Evolutionary conservation across 2,113 vertebrate genomes (phyloP).

Genomic region (Hyla sarda): DNA sequence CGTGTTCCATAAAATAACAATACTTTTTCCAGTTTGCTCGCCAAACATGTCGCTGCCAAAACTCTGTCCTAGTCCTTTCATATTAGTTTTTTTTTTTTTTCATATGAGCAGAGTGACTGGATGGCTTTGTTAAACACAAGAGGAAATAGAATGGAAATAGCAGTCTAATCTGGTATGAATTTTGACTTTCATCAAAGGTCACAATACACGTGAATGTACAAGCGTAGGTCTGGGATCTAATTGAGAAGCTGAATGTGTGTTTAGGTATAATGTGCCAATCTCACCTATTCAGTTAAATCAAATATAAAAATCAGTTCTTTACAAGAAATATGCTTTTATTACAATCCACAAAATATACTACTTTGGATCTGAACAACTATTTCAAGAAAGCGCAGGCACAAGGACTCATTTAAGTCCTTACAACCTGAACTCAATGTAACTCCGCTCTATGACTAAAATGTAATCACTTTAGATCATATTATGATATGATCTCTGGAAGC

Average conservation of each 20-base stretch:
- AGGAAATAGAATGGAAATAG: slow-evolving; percentile 53
- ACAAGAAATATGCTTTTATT: not conserved
- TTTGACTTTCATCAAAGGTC: slow-evolving; percentile 57
- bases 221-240: not conserved
- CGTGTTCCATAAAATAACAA: slow-evolving; percentile 54
- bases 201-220: slow-evolving; percentile 26
- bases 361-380: not conserved
- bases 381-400: not conserved
- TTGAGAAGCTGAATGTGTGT: not conserved
- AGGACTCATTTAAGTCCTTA: not conserved
- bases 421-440: slow-evolving; percentile 17
- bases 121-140: slow-evolving; percentile 50
- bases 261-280: not conserved
- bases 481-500: slow-evolving; percentile 24
- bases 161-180: slow-evolving; percentile 51
- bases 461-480: slow-evolving; percentile 14
- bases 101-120: slow-evolving; percentile 41
- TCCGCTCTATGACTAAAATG: slow-evolving; percentile 13
- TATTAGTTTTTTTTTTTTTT: slow-evolving; percentile 51
- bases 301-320: not conserved
- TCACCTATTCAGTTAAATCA: not conserved
- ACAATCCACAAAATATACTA: not conserved
- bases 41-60: slow-evolving; percentile 51
- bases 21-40: slow-evolving; percentile 55
- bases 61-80: slow-evolving; percentile 49